These are phyloP conservation scores for Hypolimnas misippus DNA, from an alignment of 2,888 invertebrate species.

Conservation along the genomic window DNA sequence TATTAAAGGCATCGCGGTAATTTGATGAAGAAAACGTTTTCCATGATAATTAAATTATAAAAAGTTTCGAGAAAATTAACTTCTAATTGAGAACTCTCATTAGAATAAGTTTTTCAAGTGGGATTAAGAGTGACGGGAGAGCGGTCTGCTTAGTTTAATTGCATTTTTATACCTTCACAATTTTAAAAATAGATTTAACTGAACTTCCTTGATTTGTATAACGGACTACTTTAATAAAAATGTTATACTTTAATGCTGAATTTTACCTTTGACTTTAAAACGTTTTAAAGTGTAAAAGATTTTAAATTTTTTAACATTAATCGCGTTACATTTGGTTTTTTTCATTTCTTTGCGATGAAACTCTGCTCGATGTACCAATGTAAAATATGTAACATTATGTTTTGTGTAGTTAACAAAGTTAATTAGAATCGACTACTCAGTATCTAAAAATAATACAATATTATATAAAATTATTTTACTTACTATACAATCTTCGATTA, in stretches of 20 bases:
- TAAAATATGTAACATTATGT: no score
- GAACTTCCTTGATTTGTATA: neutral
- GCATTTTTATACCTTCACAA: slow-evolving; percentile 3
- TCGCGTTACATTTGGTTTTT: no score
- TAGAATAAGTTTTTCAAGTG: slow-evolving; percentile 39
- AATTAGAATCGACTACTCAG: no score
- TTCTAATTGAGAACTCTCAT: slow-evolving; percentile 51
- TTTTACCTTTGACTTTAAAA: neutral
- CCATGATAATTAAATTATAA: slow-evolving; percentile 58
- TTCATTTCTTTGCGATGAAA: no score
- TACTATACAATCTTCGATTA: no score
- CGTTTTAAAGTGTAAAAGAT: neutral
- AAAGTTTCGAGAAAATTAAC: slow-evolving; percentile 55
- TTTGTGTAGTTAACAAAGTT: no score
- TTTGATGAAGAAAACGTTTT: slow-evolving; percentile 54
- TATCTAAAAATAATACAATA: no score
- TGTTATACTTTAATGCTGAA: neutral
- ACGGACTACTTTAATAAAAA: neutral
- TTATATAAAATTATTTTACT: no score
- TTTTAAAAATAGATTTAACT: slow-evolving; percentile 3
- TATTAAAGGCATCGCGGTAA: slow-evolving; percentile 47
- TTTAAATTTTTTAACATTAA: no score
- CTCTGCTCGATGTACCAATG: no score
- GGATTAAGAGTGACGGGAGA: slow-evolving; percentile 17
- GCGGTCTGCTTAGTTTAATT: slow-evolving; percentile 13